A percentile compares a stretch with the other conserved stretches of the same genome.
These are phyloP conservation scores for Pogonocichla stellata DNA, from an alignment of 2,113 vertebrate genomes.

Conservation along the genomic window DNA sequence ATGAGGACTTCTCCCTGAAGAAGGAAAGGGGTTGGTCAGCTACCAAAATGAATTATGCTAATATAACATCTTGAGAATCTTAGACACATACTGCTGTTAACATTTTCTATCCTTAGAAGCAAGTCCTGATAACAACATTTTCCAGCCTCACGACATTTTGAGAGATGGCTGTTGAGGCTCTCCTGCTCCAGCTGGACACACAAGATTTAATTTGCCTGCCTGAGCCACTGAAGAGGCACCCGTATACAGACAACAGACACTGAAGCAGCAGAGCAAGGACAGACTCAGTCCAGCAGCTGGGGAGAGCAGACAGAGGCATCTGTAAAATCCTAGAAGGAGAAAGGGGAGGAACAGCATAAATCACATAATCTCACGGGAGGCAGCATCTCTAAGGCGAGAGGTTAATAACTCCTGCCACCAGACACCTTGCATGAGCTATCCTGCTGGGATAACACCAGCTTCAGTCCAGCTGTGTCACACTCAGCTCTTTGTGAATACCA, in stretches of 20 bases:
- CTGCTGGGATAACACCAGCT: background rate
- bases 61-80: background rate
- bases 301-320: background rate
- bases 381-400: background rate
- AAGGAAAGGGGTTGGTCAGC: background rate
- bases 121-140: background rate
- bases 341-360: background rate
- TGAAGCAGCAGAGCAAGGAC: background rate
- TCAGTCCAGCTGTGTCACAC: background rate
- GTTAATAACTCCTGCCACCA: background rate
- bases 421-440: background rate
- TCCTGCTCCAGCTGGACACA: background rate
- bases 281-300: background rate
- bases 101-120: background rate
- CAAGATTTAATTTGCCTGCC: background rate
- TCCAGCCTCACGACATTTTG: background rate
- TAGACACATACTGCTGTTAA: background rate
- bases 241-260: fast-evolving
- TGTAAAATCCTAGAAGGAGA: background rate
- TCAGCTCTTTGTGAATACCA: background rate
- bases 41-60: background rate
- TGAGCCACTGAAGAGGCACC: background rate
- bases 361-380: background rate
- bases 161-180: background rate
- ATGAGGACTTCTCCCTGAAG: background rate